Percentiles rank a stretch among this genome's conserved stretches.
phyloP scores from a whole-genome alignment of 2,888 invertebrate genomes.

The Rotaria magnacalcarata region DNA sequence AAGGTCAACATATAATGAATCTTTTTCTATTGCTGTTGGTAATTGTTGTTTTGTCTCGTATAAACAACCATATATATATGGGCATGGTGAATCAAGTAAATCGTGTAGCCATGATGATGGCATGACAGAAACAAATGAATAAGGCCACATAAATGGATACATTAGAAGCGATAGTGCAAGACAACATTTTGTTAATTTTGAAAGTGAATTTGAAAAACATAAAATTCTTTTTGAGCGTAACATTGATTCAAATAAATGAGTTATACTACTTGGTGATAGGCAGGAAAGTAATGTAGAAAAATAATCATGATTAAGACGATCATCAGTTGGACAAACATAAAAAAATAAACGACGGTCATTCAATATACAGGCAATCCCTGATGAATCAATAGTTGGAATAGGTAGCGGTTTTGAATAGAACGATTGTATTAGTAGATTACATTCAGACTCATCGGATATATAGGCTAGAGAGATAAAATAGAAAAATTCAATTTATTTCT shows the following conservation, averaged over 20 bases:
- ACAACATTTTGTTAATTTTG: conserved; percentile 24
- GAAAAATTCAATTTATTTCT: too few species aligned
- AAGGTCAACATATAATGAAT: not conserved
- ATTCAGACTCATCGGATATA: not conserved
- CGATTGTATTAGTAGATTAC: not conserved
- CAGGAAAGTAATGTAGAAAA: not conserved
- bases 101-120: not conserved
- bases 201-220: not conserved
- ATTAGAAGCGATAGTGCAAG: not conserved
- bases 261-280: not conserved
- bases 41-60: not conserved
- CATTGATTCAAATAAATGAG: not conserved
- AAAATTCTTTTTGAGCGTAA: not conserved
- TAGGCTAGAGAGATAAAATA: not conserved
- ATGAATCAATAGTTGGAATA: not conserved
- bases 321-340: conserved; percentile 7
- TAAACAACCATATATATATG: conserved; percentile 24
- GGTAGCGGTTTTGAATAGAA: conserved; percentile 21
- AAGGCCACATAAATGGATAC: conserved; percentile 24
- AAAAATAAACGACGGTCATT: not conserved
- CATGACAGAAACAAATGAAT: not conserved
- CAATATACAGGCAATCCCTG: not conserved
- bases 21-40: not conserved
- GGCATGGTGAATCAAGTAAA: not conserved
- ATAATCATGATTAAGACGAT: conserved; percentile 36